phyloP scores from a whole-genome alignment of 2,113 vertebrate genomes.

The Smithornis capensis region DNA sequence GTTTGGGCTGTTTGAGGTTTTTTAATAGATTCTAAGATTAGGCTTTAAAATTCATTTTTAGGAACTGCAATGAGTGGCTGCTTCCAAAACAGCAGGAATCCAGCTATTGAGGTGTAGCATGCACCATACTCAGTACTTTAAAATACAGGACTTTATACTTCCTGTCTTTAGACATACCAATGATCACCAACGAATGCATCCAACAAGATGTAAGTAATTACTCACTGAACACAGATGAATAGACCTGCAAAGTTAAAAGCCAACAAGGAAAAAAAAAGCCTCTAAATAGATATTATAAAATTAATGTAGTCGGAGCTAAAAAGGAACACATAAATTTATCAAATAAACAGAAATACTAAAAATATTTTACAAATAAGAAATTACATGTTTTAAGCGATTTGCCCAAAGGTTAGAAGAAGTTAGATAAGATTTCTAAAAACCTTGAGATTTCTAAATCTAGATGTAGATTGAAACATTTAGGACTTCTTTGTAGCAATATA shows the following conservation, averaged over 20 bases:
- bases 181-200: not conserved
- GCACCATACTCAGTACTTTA: not conserved
- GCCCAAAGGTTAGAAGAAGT: not conserved
- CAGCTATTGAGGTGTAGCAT: not conserved
- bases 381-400: not conserved
- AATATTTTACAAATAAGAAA: not conserved
- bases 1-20: accelerated
- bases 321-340: not conserved
- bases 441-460: not conserved
- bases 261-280: not conserved
- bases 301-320: not conserved
- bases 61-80: not conserved
- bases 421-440: not conserved
- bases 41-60: not conserved
- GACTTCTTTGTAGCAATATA: not conserved
- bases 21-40: not conserved
- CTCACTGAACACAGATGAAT: not conserved
- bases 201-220: not conserved
- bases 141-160: not conserved
- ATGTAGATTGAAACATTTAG: not conserved
- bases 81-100: not conserved
- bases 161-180: not conserved
- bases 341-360: not conserved
- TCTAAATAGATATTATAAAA: not conserved
- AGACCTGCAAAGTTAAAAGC: not conserved